These are phyloP conservation scores for Anseranas semipalmata DNA, from an alignment of 2,113 vertebrate genomes.

Conservation along the genomic window DNA sequence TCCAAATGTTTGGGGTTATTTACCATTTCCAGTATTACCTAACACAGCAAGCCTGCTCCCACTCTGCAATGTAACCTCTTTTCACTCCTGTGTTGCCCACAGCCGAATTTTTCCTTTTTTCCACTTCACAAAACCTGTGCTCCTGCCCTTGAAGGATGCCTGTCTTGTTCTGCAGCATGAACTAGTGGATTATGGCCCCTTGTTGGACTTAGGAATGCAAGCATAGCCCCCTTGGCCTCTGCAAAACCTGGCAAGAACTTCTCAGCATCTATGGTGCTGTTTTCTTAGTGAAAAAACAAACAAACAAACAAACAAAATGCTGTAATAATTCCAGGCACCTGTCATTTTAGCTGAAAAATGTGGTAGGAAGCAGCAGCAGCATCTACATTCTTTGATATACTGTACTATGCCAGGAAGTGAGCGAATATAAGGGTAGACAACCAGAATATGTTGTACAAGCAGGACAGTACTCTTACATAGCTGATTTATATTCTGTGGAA, in stretches of 20 bases:
- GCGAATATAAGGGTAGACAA: background rate
- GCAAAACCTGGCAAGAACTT: background rate
- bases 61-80: background rate
- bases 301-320: background rate
- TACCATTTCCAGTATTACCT: background rate
- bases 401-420: background rate
- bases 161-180: background rate
- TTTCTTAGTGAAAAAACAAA: background rate
- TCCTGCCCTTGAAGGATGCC: background rate
- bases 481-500: constrained; percentile 34
- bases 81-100: background rate
- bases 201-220: background rate
- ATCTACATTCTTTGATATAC: background rate
- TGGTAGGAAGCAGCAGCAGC: background rate
- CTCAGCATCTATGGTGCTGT: background rate
- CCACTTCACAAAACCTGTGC: background rate
- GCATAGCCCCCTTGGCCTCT: background rate
- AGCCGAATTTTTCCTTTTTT: background rate
- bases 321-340: background rate
- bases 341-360: background rate
- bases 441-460: background rate
- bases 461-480: background rate
- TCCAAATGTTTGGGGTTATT: background rate
- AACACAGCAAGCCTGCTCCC: background rate
- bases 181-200: background rate